Evolutionary conservation across 2,113 vertebrate species (phyloP).

Genomic region (Taurulus bubalis): DNA sequence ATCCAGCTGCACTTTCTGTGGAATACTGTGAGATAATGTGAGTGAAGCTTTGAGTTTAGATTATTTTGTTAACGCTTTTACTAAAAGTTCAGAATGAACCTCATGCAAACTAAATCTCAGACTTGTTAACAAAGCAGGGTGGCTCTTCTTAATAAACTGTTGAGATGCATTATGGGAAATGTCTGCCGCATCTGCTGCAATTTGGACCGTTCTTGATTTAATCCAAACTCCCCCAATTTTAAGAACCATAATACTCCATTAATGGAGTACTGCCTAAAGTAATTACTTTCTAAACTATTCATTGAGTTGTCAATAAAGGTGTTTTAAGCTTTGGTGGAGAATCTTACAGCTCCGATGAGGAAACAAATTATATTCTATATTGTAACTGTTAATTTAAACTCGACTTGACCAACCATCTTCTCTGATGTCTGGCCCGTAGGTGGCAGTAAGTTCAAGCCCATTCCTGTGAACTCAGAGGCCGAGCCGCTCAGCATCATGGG

Average conservation of each 20-base stretch:
- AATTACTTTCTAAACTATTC: neutral
- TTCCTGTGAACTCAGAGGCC: neutral
- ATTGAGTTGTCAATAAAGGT: neutral
- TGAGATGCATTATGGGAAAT: conserved; percentile 3
- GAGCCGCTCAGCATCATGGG: neutral
- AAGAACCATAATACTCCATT: neutral
- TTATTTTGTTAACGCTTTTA: neutral
- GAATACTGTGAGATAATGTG: neutral
- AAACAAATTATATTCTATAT: neutral
- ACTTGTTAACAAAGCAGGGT: neutral
- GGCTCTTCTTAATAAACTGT: neutral
- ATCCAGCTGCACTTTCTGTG: neutral
- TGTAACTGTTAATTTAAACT: neutral
- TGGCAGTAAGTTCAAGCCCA: conserved; percentile 26
- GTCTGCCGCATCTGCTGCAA: neutral
- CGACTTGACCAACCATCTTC: neutral
- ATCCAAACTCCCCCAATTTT: neutral
- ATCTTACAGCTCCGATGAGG: neutral
- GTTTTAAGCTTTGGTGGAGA: neutral
- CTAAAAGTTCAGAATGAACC: neutral
- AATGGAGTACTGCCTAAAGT: neutral
- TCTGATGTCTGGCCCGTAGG: conserved; percentile 9
- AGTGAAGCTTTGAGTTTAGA: neutral
- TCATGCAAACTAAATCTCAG: neutral
- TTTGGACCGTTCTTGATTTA: too few species aligned